Percentiles rank a stretch among this genome's conserved stretches.
These are phyloP conservation scores for Danio jaintianensis DNA, from an alignment of 2,797 vertebrate genomes.

Conservation along the genomic window DNA sequence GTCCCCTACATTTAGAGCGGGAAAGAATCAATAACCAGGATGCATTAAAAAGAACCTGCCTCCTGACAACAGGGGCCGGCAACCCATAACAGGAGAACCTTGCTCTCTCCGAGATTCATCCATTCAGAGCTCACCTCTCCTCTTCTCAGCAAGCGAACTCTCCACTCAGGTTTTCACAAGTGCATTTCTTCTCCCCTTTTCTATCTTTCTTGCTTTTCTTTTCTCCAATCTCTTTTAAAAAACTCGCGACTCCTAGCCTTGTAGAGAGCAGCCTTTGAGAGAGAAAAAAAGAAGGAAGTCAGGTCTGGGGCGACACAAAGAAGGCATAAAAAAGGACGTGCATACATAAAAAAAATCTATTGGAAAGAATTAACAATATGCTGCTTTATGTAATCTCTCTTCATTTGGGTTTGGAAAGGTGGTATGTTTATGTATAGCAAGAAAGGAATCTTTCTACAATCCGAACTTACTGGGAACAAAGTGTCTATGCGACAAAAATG, in stretches of 20 bases:
- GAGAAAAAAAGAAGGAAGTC: slow-evolving; percentile 56
- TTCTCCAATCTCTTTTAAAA: slow-evolving; percentile 15
- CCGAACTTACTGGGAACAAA: no score
- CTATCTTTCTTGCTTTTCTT: slow-evolving; percentile 52
- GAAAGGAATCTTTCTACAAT: no score
- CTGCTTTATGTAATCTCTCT: slow-evolving; percentile 58
- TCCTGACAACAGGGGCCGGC: slow-evolving; percentile 55
- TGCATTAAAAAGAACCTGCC: slow-evolving; percentile 72
- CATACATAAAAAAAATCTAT: background rate
- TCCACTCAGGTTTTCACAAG: slow-evolving; percentile 66
- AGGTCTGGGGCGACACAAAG: slow-evolving; percentile 18
- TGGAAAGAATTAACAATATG: slow-evolving; percentile 10
- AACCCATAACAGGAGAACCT: slow-evolving; percentile 63
- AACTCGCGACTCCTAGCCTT: slow-evolving; percentile 57
- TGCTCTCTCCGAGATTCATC: slow-evolving; percentile 68
- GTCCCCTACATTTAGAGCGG: slow-evolving; percentile 82
- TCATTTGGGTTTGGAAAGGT: slow-evolving; percentile 21
- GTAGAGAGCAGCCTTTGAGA: slow-evolving; percentile 67
- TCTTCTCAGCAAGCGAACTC: slow-evolving; percentile 61
- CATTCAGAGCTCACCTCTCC: slow-evolving; percentile 62
- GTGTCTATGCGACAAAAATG: no score
- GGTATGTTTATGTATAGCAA: background rate
- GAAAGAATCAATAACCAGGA: slow-evolving; percentile 82
- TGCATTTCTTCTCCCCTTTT: slow-evolving; percentile 65
- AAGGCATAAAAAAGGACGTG: background rate